A percentile compares a stretch with the other conserved stretches of the same genome.
Evolutionary conservation across 2,888 invertebrate species (phyloP).

Genomic region (Diloba caeruleocephala): DNA sequence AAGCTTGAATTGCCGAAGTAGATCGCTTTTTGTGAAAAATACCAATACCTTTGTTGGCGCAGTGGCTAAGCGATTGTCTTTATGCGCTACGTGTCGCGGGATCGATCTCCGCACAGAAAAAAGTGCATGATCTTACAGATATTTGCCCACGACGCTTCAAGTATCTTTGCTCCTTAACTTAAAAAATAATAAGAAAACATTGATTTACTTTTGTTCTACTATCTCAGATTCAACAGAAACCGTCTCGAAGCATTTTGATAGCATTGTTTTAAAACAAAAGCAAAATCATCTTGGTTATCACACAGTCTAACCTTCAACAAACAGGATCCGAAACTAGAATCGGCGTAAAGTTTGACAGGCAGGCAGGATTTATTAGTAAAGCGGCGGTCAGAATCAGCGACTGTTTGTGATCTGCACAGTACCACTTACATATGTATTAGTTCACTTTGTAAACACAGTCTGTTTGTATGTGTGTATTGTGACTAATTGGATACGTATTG

Average conservation of each 20-base stretch:
- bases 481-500: no score
- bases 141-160: no score
- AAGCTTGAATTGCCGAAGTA: no score
- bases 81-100: no score
- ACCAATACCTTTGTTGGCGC: no score
- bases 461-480: no score
- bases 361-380: conserved; percentile 32
- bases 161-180: no score
- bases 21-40: no score
- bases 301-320: conserved; percentile 14
- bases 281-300: conserved; percentile 9
- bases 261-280: conserved; percentile 3
- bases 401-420: conserved; percentile 20
- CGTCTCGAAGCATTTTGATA: background rate
- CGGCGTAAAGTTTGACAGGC: conserved; percentile 23
- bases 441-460: conserved; percentile 25
- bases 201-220: background rate
- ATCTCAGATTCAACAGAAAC: background rate
- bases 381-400: conserved; percentile 18
- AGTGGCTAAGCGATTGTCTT: no score
- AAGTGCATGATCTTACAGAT: no score
- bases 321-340: conserved; percentile 8
- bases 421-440: conserved; percentile 5
- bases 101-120: no score
- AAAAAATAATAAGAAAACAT: no score